phyloP scores from a whole-genome alignment of 2,113 vertebrate genomes.

The Panurus biarmicus region DNA sequence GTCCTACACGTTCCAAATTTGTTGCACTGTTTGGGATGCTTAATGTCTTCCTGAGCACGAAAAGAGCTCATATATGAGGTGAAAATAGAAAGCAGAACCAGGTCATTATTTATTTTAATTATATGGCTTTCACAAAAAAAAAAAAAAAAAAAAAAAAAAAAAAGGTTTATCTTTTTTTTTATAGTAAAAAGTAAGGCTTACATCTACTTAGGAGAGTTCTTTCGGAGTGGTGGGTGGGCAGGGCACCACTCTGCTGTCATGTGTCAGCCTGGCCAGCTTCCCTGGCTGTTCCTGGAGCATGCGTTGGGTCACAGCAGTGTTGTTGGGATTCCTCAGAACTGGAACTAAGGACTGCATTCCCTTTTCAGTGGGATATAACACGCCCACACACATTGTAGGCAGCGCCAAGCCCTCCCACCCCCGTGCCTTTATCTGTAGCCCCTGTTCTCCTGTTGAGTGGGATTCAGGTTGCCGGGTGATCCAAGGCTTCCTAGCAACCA shows the following conservation, averaged over 20 bases:
- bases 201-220: neutral
- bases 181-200: neutral
- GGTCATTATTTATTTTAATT: neutral
- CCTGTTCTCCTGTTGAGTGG: neutral
- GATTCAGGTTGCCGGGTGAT: slow-evolving; percentile 1
- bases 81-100: neutral
- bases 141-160: no score
- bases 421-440: neutral
- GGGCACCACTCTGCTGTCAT: neutral
- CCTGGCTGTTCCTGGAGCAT: neutral
- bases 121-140: neutral
- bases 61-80: neutral
- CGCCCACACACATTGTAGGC: neutral
- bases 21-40: neutral
- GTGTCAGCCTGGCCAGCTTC: neutral
- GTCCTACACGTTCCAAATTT: neutral
- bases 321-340: neutral
- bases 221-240: neutral
- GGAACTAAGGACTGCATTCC: neutral
- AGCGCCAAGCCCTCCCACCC: neutral
- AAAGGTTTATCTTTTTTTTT: no score
- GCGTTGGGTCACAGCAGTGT: neutral
- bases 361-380: neutral
- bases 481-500: slow-evolving; percentile 27
- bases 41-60: neutral